A percentile compares a stretch with the other conserved stretches of the same genome.
Conservation (phyloP, 2,113 vertebrate species). For the Xyrauchen texanus region DNA sequence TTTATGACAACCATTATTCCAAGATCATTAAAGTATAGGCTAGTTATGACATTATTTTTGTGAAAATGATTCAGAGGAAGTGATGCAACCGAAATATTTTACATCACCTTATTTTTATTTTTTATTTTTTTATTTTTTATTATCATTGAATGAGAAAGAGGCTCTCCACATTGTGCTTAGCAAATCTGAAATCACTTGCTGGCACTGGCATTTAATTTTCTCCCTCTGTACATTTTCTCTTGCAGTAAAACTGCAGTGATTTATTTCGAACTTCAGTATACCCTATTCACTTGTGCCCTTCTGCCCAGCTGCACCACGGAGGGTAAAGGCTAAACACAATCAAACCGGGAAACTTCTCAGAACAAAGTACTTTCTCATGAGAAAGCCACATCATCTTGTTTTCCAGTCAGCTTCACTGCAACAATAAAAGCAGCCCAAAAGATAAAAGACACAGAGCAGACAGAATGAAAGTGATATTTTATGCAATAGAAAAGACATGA, state of each 20-base stretch:
- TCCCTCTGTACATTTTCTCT: background rate
- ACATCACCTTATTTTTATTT: too few relatives aligned
- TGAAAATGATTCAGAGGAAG: background rate
- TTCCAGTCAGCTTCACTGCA: background rate
- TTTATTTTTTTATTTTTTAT: too few relatives aligned
- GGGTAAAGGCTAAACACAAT: slow-evolving; percentile 4
- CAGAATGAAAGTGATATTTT: slow-evolving; percentile 3
- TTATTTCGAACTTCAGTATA: background rate
- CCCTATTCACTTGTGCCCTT: background rate
- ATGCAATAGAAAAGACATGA: background rate
- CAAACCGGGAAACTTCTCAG: background rate
- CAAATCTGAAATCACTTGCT: background rate
- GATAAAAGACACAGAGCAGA: background rate
- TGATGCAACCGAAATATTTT: too few relatives aligned
- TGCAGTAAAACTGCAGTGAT: background rate
- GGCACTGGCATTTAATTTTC: background rate
- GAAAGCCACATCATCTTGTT: background rate
- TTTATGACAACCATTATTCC: background rate
- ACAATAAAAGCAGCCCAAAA: background rate
- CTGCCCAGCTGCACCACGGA: background rate
- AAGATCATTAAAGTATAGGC: background rate
- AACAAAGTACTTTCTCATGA: slow-evolving; percentile 1
- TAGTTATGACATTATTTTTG: background rate
- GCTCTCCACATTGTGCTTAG: background rate
- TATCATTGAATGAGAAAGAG: background rate